Conservation (phyloP, 1,140 invertebrate genomes). For the Sitophilus oryzae region DNA sequence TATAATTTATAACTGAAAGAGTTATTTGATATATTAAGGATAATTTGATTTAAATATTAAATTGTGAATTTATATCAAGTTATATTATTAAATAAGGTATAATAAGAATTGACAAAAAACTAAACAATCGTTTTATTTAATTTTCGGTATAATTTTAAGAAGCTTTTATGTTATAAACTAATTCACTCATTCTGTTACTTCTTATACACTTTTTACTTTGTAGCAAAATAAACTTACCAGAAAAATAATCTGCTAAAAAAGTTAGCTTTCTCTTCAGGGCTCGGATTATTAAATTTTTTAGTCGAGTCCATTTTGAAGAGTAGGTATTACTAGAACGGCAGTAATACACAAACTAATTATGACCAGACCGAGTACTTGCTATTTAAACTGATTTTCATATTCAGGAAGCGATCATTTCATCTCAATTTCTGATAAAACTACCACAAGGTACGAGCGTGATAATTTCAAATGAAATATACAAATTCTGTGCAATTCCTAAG, state of each 20-base stretch:
- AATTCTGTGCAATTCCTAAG: background rate
- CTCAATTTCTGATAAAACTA: background rate
- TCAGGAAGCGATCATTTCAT: background rate
- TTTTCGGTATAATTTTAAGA: too few species aligned
- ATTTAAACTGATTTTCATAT: background rate
- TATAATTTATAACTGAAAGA: too few species aligned
- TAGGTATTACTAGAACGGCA: background rate
- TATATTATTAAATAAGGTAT: too few species aligned
- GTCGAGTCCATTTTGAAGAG: slow-evolving; percentile 45
- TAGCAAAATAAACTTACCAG: slow-evolving; percentile 40
- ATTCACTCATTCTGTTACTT: background rate
- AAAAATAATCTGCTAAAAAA: slow-evolving; percentile 45
- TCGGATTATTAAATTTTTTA: slow-evolving; percentile 46
- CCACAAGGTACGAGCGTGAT: background rate
- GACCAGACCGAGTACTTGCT: too few species aligned
- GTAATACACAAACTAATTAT: too few species aligned
- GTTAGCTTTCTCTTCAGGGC: slow-evolving; percentile 45
- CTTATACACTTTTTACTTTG: background rate
- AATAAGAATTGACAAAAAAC: too few species aligned
- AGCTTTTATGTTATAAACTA: background rate
- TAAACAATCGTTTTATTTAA: background rate
- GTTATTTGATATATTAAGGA: too few species aligned
- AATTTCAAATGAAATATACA: background rate
- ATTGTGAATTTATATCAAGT: too few species aligned
- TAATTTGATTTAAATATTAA: too few species aligned